Evolutionary conservation across 1,140 invertebrate genomes (phyloP).

Genomic region (Sitodiplosis mosellana): DNA sequence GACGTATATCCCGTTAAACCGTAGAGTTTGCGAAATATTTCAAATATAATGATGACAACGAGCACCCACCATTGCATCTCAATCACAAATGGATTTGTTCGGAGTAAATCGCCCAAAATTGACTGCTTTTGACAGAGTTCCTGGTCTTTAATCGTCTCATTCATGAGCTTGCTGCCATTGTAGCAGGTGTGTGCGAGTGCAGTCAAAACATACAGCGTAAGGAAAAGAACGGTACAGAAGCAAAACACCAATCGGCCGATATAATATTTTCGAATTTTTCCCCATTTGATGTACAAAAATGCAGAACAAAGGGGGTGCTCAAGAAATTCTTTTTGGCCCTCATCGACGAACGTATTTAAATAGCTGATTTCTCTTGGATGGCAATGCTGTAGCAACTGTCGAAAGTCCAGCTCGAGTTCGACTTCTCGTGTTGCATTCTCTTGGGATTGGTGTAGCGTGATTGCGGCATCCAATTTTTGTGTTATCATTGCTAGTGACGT

Average conservation of each 20-base stretch:
- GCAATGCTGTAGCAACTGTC: conserved; percentile 56
- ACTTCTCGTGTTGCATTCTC: conserved; percentile 57
- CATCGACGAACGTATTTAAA: conserved; percentile 62
- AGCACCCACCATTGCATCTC: conserved; percentile 62
- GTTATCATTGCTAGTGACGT: conserved; percentile 58
- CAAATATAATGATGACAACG: conserved; percentile 50
- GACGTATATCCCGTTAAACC: conserved; percentile 57
- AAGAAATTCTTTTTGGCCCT: conserved; percentile 64
- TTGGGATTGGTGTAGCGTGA: conserved; percentile 56
- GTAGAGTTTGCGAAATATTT: conserved; percentile 56
- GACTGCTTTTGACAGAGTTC: conserved; percentile 54
- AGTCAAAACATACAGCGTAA: conserved; percentile 57
- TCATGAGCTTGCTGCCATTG: conserved; percentile 49
- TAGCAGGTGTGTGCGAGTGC: conserved; percentile 61
- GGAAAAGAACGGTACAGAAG: conserved; percentile 56
- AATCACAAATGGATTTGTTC: conserved; percentile 49
- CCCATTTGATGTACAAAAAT: conserved; percentile 71
- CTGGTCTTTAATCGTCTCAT: conserved; percentile 43
- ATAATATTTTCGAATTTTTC: conserved; percentile 75
- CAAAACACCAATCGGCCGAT: conserved; percentile 59
- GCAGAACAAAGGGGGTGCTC: conserved; percentile 67
- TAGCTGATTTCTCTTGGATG: conserved; percentile 62
- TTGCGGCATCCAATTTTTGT: conserved; percentile 55
- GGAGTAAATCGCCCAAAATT: conserved; percentile 46
- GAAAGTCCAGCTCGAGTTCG: conserved; percentile 62